Conservation (phyloP, 2,113 vertebrate genomes). For the Indri indri region DNA sequence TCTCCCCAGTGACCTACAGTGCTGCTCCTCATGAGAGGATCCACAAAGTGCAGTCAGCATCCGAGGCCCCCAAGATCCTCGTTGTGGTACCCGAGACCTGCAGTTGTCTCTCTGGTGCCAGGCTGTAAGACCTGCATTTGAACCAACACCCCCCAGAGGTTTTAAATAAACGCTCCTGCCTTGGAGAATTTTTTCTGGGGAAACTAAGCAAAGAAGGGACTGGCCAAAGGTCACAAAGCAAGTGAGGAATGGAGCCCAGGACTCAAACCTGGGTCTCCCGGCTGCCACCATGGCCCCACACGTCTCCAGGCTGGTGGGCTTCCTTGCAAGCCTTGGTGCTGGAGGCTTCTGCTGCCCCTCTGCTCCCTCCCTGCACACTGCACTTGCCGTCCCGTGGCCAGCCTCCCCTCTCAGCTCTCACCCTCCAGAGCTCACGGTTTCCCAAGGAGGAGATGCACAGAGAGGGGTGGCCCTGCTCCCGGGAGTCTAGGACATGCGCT, state of each 20-base stretch:
- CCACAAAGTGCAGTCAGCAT: accelerated
- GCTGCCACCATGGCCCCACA: background rate
- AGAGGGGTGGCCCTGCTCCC: background rate
- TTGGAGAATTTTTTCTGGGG: background rate
- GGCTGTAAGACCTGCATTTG: background rate
- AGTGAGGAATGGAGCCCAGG: too few species aligned
- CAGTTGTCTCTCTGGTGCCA: background rate
- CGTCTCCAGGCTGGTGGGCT: background rate
- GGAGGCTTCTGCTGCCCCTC: background rate
- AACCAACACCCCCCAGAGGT: background rate
- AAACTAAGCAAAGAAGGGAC: background rate
- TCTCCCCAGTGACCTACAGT: background rate
- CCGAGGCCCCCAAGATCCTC: background rate
- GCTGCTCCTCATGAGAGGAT: background rate
- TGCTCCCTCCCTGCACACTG: accelerated
- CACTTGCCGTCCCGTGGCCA: accelerated
- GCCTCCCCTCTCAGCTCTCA: background rate
- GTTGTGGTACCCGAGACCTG: background rate
- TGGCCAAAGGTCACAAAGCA: background rate
- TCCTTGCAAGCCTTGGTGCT: background rate
- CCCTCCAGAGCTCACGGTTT: background rate
- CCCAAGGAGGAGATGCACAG: background rate
- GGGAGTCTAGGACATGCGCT: background rate
- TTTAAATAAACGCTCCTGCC: background rate
- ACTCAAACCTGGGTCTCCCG: background rate